A percentile compares a stretch with the other conserved stretches of the same genome.
Evolutionary conservation across 35 echinoderm and acorn worm genomes (phyloP).

Genomic region (Anneissia japonica): DNA sequence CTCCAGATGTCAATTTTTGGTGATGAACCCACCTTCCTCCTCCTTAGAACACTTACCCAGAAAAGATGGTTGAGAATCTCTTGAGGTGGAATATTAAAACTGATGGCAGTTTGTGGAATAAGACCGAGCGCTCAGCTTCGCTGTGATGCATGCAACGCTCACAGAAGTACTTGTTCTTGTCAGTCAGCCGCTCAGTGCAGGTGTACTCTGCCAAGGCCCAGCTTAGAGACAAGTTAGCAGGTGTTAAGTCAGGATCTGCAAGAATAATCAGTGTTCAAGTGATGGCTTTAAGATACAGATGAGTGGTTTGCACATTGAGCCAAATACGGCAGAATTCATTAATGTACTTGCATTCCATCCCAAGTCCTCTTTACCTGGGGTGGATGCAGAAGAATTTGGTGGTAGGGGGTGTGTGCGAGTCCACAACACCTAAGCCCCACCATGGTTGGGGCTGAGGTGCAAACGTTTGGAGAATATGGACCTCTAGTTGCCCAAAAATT

Average conservation of each 20-base stretch:
- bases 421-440: too few relatives aligned
- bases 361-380: not conserved
- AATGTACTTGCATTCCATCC: not conserved
- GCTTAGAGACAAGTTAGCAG: slow-evolving; percentile 48
- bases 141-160: slow-evolving; percentile 67
- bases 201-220: slow-evolving; percentile 92
- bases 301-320: not conserved
- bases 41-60: slow-evolving; percentile 38
- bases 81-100: slow-evolving; percentile 74
- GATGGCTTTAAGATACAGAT: not conserved
- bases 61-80: slow-evolving; percentile 67
- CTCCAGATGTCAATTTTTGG: too few relatives aligned
- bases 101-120: slow-evolving; percentile 73
- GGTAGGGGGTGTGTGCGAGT: too few relatives aligned
- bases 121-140: slow-evolving; percentile 68
- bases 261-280: not conserved
- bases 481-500: too few relatives aligned
- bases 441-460: too few relatives aligned
- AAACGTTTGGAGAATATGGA: too few relatives aligned
- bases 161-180: slow-evolving; percentile 95
- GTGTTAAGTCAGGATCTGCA: slow-evolving; percentile 23
- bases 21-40: too few relatives aligned
- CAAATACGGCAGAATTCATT: not conserved
- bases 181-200: slow-evolving; percentile 68
- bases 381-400: not conserved